Evolutionary conservation across 2,888 invertebrate species (phyloP).

Genomic region (Cynaeus angustus): DNA sequence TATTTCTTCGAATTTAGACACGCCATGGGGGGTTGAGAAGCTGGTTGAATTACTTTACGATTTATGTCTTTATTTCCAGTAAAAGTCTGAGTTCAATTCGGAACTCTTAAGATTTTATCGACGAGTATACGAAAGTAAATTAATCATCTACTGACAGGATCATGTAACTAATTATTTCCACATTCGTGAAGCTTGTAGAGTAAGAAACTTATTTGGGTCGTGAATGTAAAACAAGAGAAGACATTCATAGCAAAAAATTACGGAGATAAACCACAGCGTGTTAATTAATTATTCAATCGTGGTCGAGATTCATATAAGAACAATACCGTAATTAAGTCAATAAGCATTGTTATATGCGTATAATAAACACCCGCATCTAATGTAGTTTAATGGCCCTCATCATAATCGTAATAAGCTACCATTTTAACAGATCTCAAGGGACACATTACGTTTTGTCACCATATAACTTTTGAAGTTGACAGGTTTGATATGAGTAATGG

Average conservation of each 20-base stretch:
- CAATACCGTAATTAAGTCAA: conserved; percentile 46
- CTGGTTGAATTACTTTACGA: conserved; percentile 61
- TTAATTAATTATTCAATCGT: conserved; percentile 38
- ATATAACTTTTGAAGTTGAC: conserved; percentile 62
- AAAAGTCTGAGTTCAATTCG: conserved; percentile 40
- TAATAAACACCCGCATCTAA: conserved; percentile 60
- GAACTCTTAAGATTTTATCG: conserved; percentile 21
- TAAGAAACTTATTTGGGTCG: neutral
- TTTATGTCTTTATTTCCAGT: conserved; percentile 64
- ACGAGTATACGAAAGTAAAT: conserved; percentile 3
- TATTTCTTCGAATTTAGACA: conserved; percentile 62
- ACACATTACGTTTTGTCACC: conserved; percentile 58
- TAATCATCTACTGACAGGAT: conserved; percentile 13
- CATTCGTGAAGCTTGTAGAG: neutral
- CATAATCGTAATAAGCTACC: conserved; percentile 50
- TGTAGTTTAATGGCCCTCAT: conserved; percentile 60
- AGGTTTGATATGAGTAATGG: conserved; percentile 61
- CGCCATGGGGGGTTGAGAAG: conserved; percentile 59
- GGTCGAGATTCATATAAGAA: conserved; percentile 41
- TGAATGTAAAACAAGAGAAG: conserved; percentile 11
- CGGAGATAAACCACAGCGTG: conserved; percentile 22
- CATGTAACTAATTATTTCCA: conserved; percentile 4
- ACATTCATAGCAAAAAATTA: conserved; percentile 1
- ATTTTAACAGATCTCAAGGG: conserved; percentile 55
- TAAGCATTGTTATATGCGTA: conserved; percentile 51